phyloP scores from a whole-genome alignment of 2,888 invertebrate genomes.

The Drosophila yooni region DNA sequence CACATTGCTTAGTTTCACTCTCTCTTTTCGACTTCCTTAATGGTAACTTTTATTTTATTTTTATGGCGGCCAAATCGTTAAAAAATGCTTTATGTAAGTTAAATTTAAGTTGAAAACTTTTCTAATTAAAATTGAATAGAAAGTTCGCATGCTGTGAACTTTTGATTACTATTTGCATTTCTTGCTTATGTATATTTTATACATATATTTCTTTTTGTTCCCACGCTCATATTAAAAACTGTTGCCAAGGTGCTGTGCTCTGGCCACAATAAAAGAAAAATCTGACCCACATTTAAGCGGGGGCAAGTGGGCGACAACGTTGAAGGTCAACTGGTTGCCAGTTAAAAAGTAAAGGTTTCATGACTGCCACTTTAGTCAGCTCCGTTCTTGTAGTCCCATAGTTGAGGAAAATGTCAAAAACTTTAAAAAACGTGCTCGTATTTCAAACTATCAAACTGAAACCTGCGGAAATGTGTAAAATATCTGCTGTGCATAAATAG shows the following conservation, averaged over 20 bases:
- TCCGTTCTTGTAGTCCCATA: constrained; percentile 13
- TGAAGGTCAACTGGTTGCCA: constrained; percentile 43
- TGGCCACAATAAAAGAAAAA: constrained; percentile 15
- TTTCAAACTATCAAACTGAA: not conserved
- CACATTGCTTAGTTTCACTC: constrained; percentile 26
- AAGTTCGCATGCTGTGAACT: constrained; percentile 63
- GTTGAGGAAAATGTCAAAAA: constrained; percentile 13
- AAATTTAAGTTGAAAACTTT: constrained; percentile 75
- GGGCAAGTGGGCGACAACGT: constrained; percentile 35
- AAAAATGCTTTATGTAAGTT: constrained; percentile 52
- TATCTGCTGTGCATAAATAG: not conserved
- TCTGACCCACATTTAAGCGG: constrained; percentile 41
- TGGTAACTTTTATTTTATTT: constrained; percentile 57
- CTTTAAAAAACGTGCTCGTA: not conserved
- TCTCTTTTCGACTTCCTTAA: constrained; percentile 27
- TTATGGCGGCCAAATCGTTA: constrained; percentile 36
- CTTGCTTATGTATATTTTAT: constrained; percentile 29
- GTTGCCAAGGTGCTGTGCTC: constrained; percentile 21
- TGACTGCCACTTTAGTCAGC: constrained; percentile 10
- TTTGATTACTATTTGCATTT: constrained; percentile 74
- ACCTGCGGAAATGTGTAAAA: not conserved
- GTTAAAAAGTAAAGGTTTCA: constrained; percentile 34
- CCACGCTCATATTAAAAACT: constrained; percentile 40
- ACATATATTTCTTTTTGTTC: constrained; percentile 18
- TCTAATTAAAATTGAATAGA: constrained; percentile 78